Percentiles rank a stretch among this genome's conserved stretches.
Conservation (phyloP, 2,113 vertebrate species). For the Thymallus thymallus region DNA sequence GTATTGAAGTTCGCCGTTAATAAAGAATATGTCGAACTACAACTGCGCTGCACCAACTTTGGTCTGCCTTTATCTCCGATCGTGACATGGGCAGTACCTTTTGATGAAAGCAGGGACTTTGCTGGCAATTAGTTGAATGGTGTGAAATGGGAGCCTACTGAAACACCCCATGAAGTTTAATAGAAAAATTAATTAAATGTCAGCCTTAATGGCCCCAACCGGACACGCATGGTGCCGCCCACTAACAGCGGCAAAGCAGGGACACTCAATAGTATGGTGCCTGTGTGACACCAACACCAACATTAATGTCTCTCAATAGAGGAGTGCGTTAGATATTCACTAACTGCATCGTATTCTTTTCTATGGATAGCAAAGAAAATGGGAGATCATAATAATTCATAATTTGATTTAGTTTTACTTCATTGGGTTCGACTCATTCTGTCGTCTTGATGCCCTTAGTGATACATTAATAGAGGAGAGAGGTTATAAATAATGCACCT, state of each 20-base stretch:
- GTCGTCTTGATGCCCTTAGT: neutral
- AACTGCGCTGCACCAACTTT: too few relatives aligned
- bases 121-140: neutral
- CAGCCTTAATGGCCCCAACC: neutral
- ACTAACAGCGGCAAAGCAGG: too few relatives aligned
- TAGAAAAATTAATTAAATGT: constrained; percentile 5
- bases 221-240: neutral
- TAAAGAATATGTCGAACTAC: too few relatives aligned
- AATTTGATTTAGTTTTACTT: constrained; percentile 4
- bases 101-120: neutral
- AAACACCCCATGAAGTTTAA: neutral
- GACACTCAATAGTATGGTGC: too few relatives aligned
- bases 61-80: too few relatives aligned
- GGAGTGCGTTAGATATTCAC: neutral
- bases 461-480: constrained; percentile 19
- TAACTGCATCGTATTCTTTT: neutral
- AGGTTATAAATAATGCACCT: constrained; percentile 13
- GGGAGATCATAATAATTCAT: neutral
- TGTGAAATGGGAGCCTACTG: neutral
- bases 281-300: neutral
- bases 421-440: neutral
- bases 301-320: too few relatives aligned
- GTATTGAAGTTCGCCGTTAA: too few relatives aligned
- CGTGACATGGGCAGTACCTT: neutral
- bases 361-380: neutral